Percentiles rank a stretch among this genome's conserved stretches.
Conservation (phyloP, 2,888 invertebrate species). For the Pachycephus smyrnensis region DNA sequence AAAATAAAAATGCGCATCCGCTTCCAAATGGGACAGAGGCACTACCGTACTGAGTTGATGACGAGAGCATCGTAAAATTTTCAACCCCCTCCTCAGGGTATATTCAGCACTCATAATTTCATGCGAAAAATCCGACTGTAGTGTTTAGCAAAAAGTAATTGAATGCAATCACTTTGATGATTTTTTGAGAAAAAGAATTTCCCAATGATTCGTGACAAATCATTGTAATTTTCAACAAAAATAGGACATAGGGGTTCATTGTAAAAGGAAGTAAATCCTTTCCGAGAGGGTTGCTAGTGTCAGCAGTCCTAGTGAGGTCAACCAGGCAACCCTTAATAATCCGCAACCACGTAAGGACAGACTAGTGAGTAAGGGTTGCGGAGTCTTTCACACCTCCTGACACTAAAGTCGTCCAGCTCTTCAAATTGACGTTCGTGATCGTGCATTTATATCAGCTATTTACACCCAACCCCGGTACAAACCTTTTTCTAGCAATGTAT, state of each 20-base stretch:
- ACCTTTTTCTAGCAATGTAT: not conserved
- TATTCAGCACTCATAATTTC: not conserved
- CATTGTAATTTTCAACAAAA: not conserved
- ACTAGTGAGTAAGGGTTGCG: not conserved
- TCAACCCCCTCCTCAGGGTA: not conserved
- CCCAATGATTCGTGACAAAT: not conserved
- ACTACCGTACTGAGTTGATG: not conserved
- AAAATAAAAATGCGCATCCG: not conserved
- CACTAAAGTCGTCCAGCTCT: not conserved
- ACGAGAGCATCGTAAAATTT: not conserved
- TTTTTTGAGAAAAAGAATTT: not conserved
- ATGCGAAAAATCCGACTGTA: not conserved
- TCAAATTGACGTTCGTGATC: conserved; percentile 11
- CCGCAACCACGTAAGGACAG: not conserved
- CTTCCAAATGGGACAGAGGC: not conserved
- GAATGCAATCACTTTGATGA: no score
- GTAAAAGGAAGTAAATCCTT: not conserved
- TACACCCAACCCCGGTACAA: conserved; percentile 1
- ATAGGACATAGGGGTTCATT: not conserved
- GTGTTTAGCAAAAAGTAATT: not conserved
- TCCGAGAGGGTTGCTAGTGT: not conserved
- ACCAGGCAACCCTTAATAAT: not conserved
- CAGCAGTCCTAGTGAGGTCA: not conserved
- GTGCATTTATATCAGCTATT: conserved; percentile 24
- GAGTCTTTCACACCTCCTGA: not conserved